A percentile compares a stretch with the other conserved stretches of the same genome.
Evolutionary conservation across 2,113 vertebrate species (phyloP).

Genomic region (Oncorhynchus gorbuscha): DNA sequence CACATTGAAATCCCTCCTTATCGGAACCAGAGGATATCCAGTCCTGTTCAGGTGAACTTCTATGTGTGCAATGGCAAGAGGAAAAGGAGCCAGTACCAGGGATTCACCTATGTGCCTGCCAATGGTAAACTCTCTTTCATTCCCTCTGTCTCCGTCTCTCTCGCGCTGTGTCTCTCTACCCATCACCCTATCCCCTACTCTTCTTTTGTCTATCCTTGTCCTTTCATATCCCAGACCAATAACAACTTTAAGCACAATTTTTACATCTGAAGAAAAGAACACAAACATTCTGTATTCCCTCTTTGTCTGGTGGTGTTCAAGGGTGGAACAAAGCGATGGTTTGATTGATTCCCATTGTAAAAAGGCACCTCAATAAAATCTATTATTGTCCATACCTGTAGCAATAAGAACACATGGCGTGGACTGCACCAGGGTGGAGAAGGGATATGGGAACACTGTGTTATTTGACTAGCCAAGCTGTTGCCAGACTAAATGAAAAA

Average conservation of each 20-base stretch:
- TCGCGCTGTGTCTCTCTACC: too few species aligned
- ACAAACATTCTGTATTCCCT: too few species aligned
- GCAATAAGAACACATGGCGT: constrained; percentile 21
- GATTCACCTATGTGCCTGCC: constrained; percentile 93
- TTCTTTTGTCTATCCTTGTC: not conserved
- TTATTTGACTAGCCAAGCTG: constrained; percentile 25
- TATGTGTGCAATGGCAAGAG: constrained; percentile 98
- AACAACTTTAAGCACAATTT: constrained; percentile 8
- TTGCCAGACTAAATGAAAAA: constrained; percentile 63
- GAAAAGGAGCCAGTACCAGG: constrained; percentile 96
- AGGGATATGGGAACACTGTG: not conserved
- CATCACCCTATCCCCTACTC: too few species aligned
- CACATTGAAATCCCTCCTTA: constrained; percentile 94
- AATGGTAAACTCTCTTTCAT: constrained; percentile 78
- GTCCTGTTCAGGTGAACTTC: constrained; percentile 91
- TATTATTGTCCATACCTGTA: constrained; percentile 45
- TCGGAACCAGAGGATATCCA: constrained; percentile 91
- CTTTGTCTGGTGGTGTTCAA: too few species aligned
- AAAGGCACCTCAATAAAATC: too few species aligned
- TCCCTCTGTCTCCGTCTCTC: not conserved
- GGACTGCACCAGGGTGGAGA: too few species aligned
- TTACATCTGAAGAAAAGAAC: too few species aligned
- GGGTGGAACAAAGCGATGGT: too few species aligned
- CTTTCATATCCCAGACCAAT: constrained; percentile 40
- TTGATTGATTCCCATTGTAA: too few species aligned